Evolutionary conservation across 2,113 vertebrate genomes (phyloP), one percentile per base, ranked within the genome.

Genomic region (Strigops habroptila): DNA sequence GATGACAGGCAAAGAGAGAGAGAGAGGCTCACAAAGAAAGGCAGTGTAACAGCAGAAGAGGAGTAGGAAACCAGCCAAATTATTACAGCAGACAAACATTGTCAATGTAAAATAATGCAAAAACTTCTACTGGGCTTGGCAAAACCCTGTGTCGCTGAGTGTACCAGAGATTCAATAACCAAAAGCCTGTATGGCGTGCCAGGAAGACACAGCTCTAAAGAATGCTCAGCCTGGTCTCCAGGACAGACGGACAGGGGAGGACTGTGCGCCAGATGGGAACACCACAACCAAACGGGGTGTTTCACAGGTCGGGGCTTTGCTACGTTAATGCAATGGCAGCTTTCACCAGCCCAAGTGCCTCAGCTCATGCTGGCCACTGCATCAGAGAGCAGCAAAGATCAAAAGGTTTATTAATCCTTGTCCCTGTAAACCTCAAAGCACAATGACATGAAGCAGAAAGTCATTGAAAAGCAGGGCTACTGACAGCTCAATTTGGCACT

Each of bases 91-190:
- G 92, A 65, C 93, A 96, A 96, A 96, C 44, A 48, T 3, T 64
- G 67, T 95, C 91, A 73, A 90, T 90, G 89, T 95, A 85, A 92
- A 93, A 94, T 92, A 96, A 97, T 52, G 94, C 91, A 95, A 94
- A 90, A 95, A n/a, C 65, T 86, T 91, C 91, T 83, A 77, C 85
- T 81, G 86, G 0, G n/a, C 73, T 96, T 94, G 88, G 95, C 96
- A 94, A 79, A 88, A 37, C 46, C n/a, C 31, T 2, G 55, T 35
- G 91, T 81, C 3, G 48, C 83, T 77, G 63, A 83, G 71, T 2
- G 14, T 39, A 75, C 53, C 90, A 82, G 80, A 71, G 86, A 55
- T 21, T 37, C 68, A 95, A 73, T 63, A 93, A 94, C 93, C 83
- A 79, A 70, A 51, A 57, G 70, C 59, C 67, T 33, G 37, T 3